Evolutionary conservation across 2,888 invertebrate genomes (phyloP).

Genomic region (Argyresthia goedartella): DNA sequence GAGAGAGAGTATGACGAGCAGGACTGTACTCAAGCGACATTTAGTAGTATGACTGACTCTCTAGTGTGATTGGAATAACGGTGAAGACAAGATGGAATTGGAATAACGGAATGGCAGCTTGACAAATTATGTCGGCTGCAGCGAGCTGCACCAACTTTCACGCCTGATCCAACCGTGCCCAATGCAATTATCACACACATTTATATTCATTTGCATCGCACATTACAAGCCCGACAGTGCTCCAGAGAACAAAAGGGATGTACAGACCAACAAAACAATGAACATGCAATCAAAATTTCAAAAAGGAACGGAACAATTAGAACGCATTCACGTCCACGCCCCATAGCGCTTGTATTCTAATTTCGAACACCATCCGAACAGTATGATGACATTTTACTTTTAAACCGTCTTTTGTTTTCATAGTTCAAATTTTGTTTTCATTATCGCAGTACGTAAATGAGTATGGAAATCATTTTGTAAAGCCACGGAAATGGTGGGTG

Average conservation of each 20-base stretch:
- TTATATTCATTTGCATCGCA: no score
- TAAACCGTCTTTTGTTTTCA: constrained; percentile 15
- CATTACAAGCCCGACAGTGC: background rate
- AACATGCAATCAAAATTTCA: constrained; percentile 49
- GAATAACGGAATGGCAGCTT: no score
- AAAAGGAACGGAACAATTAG: constrained; percentile 50
- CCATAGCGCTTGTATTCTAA: constrained; percentile 50
- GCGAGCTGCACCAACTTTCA: background rate
- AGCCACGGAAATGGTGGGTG: no score
- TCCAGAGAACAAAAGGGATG: constrained; percentile 32
- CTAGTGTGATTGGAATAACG: no score
- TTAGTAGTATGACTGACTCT: no score
- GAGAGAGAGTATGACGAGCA: no score
- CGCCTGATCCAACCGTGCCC: background rate
- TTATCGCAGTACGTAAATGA: constrained; percentile 8
- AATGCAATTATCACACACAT: background rate
- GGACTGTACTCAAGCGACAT: no score
- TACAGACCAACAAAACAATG: constrained; percentile 32
- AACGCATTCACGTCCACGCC: constrained; percentile 40
- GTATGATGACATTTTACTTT: constrained; percentile 23
- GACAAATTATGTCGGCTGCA: no score
- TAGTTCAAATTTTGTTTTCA: constrained; percentile 13
- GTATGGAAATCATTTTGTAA: background rate
- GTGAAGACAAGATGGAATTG: no score
- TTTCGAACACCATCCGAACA: constrained; percentile 34